These are phyloP conservation scores for Stenchaetothrips biformis DNA, from an alignment of 2,888 invertebrate genomes.

Conservation along the genomic window DNA sequence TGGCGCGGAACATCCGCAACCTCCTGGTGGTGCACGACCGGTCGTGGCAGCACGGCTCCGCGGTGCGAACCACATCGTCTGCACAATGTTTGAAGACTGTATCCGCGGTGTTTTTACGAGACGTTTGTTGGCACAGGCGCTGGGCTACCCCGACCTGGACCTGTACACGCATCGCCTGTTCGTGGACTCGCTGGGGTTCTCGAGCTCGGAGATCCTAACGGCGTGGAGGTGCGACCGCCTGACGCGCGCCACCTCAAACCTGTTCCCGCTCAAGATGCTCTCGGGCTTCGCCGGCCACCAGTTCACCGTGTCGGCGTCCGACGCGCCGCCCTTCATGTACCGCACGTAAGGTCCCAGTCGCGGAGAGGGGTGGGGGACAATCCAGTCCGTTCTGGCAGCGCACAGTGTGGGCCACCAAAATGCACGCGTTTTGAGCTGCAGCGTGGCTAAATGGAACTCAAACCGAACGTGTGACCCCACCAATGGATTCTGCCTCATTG, in stretches of 20 bases:
- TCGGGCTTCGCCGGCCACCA: slow-evolving; percentile 70
- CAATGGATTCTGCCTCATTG: too few relatives aligned
- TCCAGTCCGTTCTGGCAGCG: too few relatives aligned
- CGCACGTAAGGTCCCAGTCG: slow-evolving; percentile 44
- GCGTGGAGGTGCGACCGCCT: slow-evolving; percentile 64
- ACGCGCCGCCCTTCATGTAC: slow-evolving; percentile 70
- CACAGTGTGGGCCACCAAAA: too few relatives aligned
- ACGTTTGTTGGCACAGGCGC: slow-evolving; percentile 20
- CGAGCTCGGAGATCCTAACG: slow-evolving; percentile 60
- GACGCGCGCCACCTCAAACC: slow-evolving; percentile 56
- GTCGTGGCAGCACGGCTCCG: slow-evolving; percentile 33
- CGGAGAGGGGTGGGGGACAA: neutral
- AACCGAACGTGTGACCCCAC: too few relatives aligned
- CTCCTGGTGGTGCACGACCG: slow-evolving; percentile 56
- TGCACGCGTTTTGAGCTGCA: too few relatives aligned
- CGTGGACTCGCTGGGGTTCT: slow-evolving; percentile 67
- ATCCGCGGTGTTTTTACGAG: neutral
- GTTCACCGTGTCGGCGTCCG: slow-evolving; percentile 61
- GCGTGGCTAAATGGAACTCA: too few relatives aligned
- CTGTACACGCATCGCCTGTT: slow-evolving; percentile 70
- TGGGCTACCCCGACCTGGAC: slow-evolving; percentile 55
- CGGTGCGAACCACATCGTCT: neutral
- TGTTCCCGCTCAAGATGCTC: slow-evolving; percentile 66
- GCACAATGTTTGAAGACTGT: neutral
- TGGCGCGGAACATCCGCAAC: slow-evolving; percentile 63